These are phyloP conservation scores for Chiloscyllium punctatum DNA, from an alignment of 2,797 vertebrate species.

Conservation along the genomic window DNA sequence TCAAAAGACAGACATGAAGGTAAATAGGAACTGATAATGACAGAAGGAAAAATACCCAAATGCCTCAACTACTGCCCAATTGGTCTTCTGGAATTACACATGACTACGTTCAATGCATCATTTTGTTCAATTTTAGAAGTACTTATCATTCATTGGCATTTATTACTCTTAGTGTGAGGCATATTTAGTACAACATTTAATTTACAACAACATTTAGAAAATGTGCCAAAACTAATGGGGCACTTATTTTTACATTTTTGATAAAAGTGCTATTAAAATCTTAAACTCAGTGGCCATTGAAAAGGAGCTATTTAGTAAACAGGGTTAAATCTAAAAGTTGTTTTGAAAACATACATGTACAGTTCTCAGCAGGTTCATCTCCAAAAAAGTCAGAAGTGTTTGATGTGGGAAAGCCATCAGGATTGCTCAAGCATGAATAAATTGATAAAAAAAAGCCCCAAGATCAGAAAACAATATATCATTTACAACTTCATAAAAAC, in stretches of 20 bases:
- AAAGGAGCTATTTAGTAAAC: neutral
- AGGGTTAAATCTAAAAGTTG: neutral
- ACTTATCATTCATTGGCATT: neutral
- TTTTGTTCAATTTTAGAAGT: neutral
- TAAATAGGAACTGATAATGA: neutral
- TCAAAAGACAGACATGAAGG: neutral
- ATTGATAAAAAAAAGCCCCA: neutral
- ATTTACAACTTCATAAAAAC: neutral
- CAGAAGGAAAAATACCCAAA: neutral
- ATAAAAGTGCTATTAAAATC: neutral
- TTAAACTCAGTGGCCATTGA: neutral
- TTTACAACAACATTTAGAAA: neutral
- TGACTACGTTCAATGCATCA: neutral
- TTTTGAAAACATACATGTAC: neutral
- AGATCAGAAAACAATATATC: neutral
- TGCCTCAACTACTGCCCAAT: neutral
- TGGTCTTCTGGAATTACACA: neutral
- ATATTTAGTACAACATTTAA: neutral
- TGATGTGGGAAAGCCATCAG: neutral
- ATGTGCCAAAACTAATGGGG: neutral
- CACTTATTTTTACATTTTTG: neutral
- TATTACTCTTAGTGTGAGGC: neutral
- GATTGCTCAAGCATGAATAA: neutral
- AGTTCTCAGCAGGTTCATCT: neutral
- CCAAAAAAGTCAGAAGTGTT: neutral